Percentiles rank a stretch among this genome's conserved stretches.
Conservation (phyloP, 2,797 vertebrate species). For the Triplophysa yarkandensis region DNA sequence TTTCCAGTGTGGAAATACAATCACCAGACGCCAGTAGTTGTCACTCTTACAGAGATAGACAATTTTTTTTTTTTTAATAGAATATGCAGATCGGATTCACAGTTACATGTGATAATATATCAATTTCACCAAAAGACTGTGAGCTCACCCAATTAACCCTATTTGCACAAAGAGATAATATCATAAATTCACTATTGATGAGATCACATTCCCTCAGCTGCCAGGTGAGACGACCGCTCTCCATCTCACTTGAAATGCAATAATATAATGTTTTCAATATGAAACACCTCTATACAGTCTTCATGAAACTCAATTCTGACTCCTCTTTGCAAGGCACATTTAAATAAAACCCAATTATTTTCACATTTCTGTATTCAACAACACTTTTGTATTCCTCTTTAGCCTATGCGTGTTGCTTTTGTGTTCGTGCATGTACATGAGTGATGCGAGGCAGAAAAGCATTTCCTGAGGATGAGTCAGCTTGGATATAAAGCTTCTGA, state of each 20-base stretch:
- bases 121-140: conserved; percentile 27
- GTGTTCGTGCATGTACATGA: neutral
- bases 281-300: neutral
- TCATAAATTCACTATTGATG: conserved; percentile 39
- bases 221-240: conserved; percentile 27
- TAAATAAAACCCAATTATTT: neutral
- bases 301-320: neutral
- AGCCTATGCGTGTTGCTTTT: neutral
- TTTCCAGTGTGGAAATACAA: neutral
- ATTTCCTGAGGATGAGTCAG: conserved; percentile 38
- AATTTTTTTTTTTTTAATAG: neutral
- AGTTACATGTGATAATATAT: conserved; percentile 18
- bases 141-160: conserved; percentile 32
- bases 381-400: neutral
- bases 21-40: neutral
- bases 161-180: conserved; percentile 43
- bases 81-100: neutral
- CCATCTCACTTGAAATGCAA: neutral
- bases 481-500: conserved; percentile 27
- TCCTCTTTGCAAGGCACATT: neutral
- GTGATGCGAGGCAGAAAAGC: conserved; percentile 9
- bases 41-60: neutral
- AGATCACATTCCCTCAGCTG: conserved; percentile 29
- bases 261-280: conserved; percentile 5
- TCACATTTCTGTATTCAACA: neutral